Base-by-base conservation (phyloP, 2,113 vertebrate species). In the Crotophaga sulcirostris region DNA sequence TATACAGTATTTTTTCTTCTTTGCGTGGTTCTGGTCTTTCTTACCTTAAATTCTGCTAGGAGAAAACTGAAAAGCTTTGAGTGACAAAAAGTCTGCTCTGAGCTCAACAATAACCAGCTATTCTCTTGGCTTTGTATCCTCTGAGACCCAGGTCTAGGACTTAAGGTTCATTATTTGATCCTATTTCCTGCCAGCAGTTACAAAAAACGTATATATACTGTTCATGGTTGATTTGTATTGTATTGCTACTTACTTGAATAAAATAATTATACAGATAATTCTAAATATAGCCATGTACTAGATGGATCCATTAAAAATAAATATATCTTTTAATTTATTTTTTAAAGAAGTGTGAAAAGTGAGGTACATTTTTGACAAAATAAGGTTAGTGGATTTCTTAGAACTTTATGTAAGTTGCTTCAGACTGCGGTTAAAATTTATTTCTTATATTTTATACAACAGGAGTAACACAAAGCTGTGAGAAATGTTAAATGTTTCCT, bases 1-100 rank as follows among this genome's bases (percentile, higher is more conserved):
- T 9, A 1, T 20, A 3, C 14, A 20, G 1, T 33, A 12, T 8
- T 40, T 1, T 7, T 51, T 42, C 8, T 68, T 51, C 29, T 59
- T 1, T 31, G 4, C 15, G 12, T 4, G 1, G 6, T 28, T 52
- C 45, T 69, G 51, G 7, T 60, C 23, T 60, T 51, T 83, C 87
- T 85, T 38, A 66, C 16, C 47, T 16, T 54, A 11, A 89, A 51
- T 18, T 60, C 33, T 31, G 33, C 52, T 52, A 20, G 25, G 60
- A 69, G 54, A 63, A 72, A 84, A n/a, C 23, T 69, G 60, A 56
- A 56, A 40, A 44, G 13, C 33, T 84, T 18, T 45, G 49, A 44
- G 24, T 9, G 15, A 36, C 17, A 52, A 64, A 23, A 51, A 28
- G 33, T 68, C 34, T 24, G 60, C 18, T 26, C 19, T 9, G 14